Base-by-base conservation (phyloP, 2,113 vertebrate genomes). In the Tyrannus savana region DNA sequence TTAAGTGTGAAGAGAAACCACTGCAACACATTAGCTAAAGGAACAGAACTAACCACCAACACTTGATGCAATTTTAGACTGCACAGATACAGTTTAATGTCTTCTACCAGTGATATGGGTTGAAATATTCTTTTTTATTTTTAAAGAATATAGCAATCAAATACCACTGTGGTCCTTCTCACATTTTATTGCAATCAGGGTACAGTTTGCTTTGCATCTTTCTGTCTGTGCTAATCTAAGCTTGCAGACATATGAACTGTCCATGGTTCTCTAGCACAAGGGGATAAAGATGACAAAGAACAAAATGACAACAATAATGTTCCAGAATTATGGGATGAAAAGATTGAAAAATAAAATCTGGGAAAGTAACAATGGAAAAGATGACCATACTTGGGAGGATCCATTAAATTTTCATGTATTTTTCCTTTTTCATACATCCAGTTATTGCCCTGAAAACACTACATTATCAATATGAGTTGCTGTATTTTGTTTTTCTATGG, bases 1-100 rank as follows among this genome's bases (percentile, higher is more conserved):
- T 49, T 10, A 76, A 44, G 12, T 24, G n/a, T 35, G 46, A 86
- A 77, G 28, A 89, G 72, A 93, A 92, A 71, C 35, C 39, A 63
- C 58, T 39, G 25, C 37, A 83, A 80, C 78, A 41, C 50, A 85
- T 94, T 68, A 84, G 30, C 60, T 91, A 88, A 87, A 94, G 58
- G 35, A 84, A 84, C 42, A 85, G 42, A 75, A 78, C 35, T 83
- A 79, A 63, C 25, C 46, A 69, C 75, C 47, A 73, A 74, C 50
- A 50, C 30, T 31, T 52, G 77, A 85, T 80, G 83, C 9, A 81
- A 84, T 95, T 93, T 95, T 83, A 91, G 35, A 80, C 79, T 72
- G 53, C 80, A 82, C 47, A 82, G 87, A 63, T 41, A 21, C 37
- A 83, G 21, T 55, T 81, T 42, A 41, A 52, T 19, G 35, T 75